A percentile compares a stretch with the other conserved stretches of the same genome.
Conservation (phyloP, 2,797 vertebrate genomes). For the Pogonophryne albipinna region DNA sequence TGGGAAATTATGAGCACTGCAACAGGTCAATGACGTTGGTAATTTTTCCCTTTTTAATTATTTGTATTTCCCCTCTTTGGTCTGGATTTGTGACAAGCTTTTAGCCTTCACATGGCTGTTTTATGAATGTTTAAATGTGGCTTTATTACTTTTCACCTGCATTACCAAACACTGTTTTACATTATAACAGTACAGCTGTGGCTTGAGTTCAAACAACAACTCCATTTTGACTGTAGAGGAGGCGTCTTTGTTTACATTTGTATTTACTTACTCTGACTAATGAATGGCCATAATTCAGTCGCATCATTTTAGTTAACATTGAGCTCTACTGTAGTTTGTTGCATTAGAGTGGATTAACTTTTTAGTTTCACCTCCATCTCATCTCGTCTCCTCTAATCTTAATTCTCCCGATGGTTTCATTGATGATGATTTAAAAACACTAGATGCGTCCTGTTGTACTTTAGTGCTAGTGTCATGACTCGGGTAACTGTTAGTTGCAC, state of each 20-base stretch:
- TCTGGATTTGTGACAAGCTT: constrained; percentile 80
- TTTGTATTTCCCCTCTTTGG: constrained; percentile 88
- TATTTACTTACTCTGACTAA: neutral
- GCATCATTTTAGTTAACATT: neutral
- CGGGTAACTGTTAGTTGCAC: constrained; percentile 4
- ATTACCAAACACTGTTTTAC: constrained; percentile 67
- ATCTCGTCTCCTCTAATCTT: constrained; percentile 62
- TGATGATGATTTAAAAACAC: constrained; percentile 28
- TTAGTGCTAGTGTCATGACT: constrained; percentile 34
- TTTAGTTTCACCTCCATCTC: constrained; percentile 64
- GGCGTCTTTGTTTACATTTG: neutral
- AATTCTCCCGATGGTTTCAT: constrained; percentile 56
- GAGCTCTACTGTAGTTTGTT: neutral
- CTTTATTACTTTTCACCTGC: constrained; percentile 52
- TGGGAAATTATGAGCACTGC: constrained; percentile 96
- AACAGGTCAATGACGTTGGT: constrained; percentile 98
- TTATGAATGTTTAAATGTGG: constrained; percentile 66
- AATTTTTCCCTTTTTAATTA: constrained; percentile 91
- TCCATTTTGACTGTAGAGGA: constrained; percentile 46
- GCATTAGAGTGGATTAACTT: constrained; percentile 48
- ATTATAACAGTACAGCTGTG: constrained; percentile 66
- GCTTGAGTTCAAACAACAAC: constrained; percentile 40
- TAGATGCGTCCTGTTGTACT: constrained; percentile 33
- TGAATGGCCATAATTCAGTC: too few relatives aligned
- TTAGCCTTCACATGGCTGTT: constrained; percentile 64